Evolutionary conservation across 2,888 invertebrate genomes (phyloP), one percentile per base, ranked within the genome.

Genomic region (Clitarchus hookeri): DNA sequence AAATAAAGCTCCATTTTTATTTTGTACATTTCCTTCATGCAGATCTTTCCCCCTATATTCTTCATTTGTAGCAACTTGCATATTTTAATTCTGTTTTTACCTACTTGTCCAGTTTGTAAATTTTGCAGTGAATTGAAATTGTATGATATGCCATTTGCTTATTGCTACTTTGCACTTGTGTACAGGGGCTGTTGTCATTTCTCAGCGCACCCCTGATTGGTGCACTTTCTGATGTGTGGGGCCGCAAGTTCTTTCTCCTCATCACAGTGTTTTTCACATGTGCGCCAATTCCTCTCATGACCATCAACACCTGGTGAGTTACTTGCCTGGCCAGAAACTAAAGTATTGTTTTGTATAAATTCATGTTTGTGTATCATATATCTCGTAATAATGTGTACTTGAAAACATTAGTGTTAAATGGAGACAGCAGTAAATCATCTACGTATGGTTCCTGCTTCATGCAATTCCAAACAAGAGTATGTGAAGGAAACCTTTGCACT

Each of bases 251-350:
- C 91, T 99, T 99, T 93, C 95, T 99, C 87, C 94, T 99, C 88
- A 96, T 99, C 90, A 99, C 99, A 85, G 99, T 99, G 90, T 98
- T 99, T 92, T 99, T 99, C 93, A 99, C 99, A 78, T 99, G 99
- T 93, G 97, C 97, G 89, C 99, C 99, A 85, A 99, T 99, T 91
- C 99, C 99, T 86, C 94, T 99, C 88, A 99, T 99, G 98, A 98
- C 97, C 90, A 96, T 99, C 91, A 99, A 99, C 93, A 98, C 99
- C 84, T 99, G 98, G 98, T 94, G 89, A 91, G 92, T 90, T 36
- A 36, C 4, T 65, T 0, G 65, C 48, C 48, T 48, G 48, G 48
- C 48, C 48, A 48, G 36, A 36, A 36, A 48, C 48, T 16, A 48
- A 48, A 48, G 16, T 48, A 48, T 19, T 23, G n/a, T 65, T 65